Percentiles rank a stretch among this genome's conserved stretches.
These are phyloP conservation scores for Chamaea fasciata DNA, from an alignment of 2,113 vertebrate genomes.

Conservation along the genomic window DNA sequence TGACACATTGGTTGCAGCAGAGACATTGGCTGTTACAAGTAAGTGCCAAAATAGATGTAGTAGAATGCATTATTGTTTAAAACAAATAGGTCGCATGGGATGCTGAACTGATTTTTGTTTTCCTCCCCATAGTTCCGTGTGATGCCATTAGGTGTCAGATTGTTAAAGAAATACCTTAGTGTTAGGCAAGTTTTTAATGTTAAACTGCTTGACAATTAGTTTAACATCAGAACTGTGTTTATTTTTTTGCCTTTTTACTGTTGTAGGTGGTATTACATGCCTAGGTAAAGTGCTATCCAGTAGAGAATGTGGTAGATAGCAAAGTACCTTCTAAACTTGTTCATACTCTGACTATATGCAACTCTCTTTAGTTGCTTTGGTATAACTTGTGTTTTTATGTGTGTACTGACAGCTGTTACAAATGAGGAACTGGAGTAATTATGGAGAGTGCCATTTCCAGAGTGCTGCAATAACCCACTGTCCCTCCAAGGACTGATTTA, in stretches of 20 bases:
- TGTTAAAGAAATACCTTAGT: conserved; percentile 41
- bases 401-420: background rate
- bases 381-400: background rate
- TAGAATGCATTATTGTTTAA: conserved; percentile 62
- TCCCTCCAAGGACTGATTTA: background rate
- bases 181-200: conserved; percentile 43
- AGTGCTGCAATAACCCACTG: background rate
- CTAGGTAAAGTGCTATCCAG: background rate
- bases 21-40: conserved; percentile 40
- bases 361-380: background rate
- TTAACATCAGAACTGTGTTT: conserved; percentile 16
- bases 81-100: conserved; percentile 49
- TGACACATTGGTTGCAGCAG: conserved; percentile 16
- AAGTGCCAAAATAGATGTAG: conserved; percentile 23
- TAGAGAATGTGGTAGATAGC: background rate
- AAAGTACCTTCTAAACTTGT: background rate
- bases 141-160: conserved; percentile 37
- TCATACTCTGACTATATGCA: background rate
- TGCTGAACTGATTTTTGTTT: conserved; percentile 58
- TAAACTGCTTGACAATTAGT: conserved; percentile 48
- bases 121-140: conserved; percentile 33
- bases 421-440: background rate
- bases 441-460: background rate
- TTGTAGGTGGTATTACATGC: background rate
- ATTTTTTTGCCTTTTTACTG: conserved; percentile 19